These are phyloP conservation scores for Okapia johnstoni DNA, from an alignment of 2,113 vertebrate species.

Conservation along the genomic window DNA sequence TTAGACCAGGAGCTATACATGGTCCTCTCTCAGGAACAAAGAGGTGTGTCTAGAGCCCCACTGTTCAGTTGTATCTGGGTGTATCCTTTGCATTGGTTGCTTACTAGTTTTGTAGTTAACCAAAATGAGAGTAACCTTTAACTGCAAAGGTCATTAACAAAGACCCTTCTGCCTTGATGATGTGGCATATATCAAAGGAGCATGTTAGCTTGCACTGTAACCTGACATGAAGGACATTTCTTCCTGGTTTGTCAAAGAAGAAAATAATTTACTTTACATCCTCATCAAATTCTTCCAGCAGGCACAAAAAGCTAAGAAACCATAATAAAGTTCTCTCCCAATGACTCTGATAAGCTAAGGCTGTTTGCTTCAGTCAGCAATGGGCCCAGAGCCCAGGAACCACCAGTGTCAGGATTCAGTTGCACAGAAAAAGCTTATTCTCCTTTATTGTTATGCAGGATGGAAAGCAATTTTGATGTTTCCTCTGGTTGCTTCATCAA, in stretches of 20 bases:
- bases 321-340: neutral
- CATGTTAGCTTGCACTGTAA: neutral
- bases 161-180: neutral
- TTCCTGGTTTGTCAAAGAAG: neutral
- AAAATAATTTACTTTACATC: neutral
- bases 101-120: neutral
- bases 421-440: neutral
- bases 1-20: neutral
- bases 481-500: constrained; percentile 5
- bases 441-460: neutral
- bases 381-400: neutral
- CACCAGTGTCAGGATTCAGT: neutral
- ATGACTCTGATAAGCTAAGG: neutral
- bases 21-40: neutral
- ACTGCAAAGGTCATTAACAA: neutral
- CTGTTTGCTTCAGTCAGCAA: neutral
- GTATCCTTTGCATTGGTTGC: neutral
- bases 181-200: neutral
- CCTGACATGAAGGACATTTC: neutral
- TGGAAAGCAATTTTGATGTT: neutral
- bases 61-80: neutral
- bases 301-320: neutral
- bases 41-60: neutral
- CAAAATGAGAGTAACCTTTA: neutral
- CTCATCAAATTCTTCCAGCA: constrained; percentile 3